A percentile compares a stretch with the other conserved stretches of the same genome.
Conservation (phyloP, 2,113 vertebrate species). For the Mormyrus lacerda region DNA sequence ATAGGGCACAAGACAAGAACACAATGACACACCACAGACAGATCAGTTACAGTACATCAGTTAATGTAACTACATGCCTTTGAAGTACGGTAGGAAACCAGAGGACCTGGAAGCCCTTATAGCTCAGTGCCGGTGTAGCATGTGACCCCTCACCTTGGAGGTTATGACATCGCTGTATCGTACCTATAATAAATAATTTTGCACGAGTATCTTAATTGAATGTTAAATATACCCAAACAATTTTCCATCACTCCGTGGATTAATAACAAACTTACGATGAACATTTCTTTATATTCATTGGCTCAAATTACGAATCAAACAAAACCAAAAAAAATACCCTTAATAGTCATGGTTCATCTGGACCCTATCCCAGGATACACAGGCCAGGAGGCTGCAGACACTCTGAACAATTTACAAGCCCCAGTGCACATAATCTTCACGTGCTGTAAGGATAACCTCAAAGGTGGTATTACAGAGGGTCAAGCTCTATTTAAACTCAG, state of each 20-base stretch:
- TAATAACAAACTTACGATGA: neutral
- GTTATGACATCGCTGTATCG: neutral
- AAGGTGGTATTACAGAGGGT: neutral
- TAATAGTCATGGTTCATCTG: neutral
- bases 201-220: neutral
- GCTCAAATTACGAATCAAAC: neutral
- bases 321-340: neutral
- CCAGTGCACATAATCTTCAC: no score
- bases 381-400: no score
- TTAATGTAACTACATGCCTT: neutral
- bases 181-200: neutral
- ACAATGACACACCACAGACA: neutral
- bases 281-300: neutral
- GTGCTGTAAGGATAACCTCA: neutral
- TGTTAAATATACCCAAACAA: neutral
- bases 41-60: no score
- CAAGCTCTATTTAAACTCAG: neutral
- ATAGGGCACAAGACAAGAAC: neutral
- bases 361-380: neutral
- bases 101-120: neutral
- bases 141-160: neutral
- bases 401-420: no score
- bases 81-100: neutral
- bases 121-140: neutral
- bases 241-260: neutral